Evolutionary conservation across 2,888 invertebrate species (phyloP).

Genomic region (Colostygia pectinataria): DNA sequence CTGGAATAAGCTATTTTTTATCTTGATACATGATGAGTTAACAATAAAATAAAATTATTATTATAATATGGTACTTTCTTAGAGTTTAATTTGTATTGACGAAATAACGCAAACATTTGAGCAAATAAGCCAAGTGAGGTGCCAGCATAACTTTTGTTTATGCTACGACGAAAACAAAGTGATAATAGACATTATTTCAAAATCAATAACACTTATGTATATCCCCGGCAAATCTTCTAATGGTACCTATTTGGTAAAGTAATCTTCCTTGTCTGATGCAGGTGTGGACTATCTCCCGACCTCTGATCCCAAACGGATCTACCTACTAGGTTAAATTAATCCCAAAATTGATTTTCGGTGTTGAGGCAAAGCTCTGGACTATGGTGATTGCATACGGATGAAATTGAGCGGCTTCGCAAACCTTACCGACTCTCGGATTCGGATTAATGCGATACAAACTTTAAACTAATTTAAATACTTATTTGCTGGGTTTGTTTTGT

Average conservation of each 20-base stretch:
- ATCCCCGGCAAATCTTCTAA: slow-evolving; percentile 4
- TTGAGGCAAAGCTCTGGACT: slow-evolving; percentile 18
- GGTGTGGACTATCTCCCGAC: slow-evolving; percentile 18
- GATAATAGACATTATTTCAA: too few relatives aligned
- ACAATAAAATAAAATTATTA: too few relatives aligned
- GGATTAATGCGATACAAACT: slow-evolving; percentile 8
- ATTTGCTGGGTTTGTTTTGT: neutral
- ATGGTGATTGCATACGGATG: slow-evolving; percentile 21
- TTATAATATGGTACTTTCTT: too few relatives aligned
- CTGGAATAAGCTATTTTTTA: too few relatives aligned
- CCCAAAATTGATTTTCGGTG: slow-evolving; percentile 26
- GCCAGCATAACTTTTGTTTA: too few relatives aligned
- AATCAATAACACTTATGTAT: too few relatives aligned
- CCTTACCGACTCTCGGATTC: slow-evolving; percentile 7
- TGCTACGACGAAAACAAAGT: too few relatives aligned
- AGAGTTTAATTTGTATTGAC: too few relatives aligned
- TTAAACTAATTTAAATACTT: neutral
- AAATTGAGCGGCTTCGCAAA: slow-evolving; percentile 6
- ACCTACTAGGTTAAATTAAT: slow-evolving; percentile 25
- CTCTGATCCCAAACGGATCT: slow-evolving; percentile 18
- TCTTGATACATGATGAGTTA: too few relatives aligned
- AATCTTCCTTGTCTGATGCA: slow-evolving; percentile 23
- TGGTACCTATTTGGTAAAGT: slow-evolving; percentile 14
- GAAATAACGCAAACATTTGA: too few relatives aligned
- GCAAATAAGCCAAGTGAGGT: too few relatives aligned